phyloP scores from a whole-genome alignment of 2,797 vertebrate genomes.

The Alosa sapidissima region DNA sequence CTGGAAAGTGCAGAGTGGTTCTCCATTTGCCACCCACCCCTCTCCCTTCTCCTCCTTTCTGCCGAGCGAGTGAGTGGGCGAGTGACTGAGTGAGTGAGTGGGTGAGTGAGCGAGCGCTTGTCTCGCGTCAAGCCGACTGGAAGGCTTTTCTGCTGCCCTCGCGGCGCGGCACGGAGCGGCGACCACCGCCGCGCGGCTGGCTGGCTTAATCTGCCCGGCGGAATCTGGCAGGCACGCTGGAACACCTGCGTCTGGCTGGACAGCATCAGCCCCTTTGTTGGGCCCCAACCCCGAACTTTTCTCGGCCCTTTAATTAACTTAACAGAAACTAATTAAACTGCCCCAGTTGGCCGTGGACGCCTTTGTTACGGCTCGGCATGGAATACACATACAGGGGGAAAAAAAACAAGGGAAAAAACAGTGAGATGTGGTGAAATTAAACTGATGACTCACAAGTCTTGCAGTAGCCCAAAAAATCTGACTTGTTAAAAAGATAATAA shows the following conservation, averaged over 20 bases:
- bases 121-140: background rate
- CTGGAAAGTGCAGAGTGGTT: constrained; percentile 6
- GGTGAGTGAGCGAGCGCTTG: background rate
- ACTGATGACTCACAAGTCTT: constrained; percentile 1
- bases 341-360: constrained; percentile 67
- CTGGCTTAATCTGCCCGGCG: constrained; percentile 67
- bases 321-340: constrained; percentile 81
- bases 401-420: background rate
- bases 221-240: constrained; percentile 69
- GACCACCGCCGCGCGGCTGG: constrained; percentile 27
- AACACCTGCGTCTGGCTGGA: constrained; percentile 73
- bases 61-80: background rate
- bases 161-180: too few relatives aligned
- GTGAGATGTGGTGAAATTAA: background rate
- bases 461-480: background rate
- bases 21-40: background rate
- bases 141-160: background rate
- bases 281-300: constrained; percentile 72
- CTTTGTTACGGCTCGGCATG: constrained; percentile 39
- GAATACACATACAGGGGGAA: background rate
- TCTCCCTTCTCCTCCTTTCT: background rate
- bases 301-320: constrained; percentile 75
- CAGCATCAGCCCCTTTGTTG: constrained; percentile 67
- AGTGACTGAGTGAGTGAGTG: background rate
- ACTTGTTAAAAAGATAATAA: background rate